phyloP scores from a whole-genome alignment of 2,888 invertebrate genomes.

The Uropetala carovei region DNA sequence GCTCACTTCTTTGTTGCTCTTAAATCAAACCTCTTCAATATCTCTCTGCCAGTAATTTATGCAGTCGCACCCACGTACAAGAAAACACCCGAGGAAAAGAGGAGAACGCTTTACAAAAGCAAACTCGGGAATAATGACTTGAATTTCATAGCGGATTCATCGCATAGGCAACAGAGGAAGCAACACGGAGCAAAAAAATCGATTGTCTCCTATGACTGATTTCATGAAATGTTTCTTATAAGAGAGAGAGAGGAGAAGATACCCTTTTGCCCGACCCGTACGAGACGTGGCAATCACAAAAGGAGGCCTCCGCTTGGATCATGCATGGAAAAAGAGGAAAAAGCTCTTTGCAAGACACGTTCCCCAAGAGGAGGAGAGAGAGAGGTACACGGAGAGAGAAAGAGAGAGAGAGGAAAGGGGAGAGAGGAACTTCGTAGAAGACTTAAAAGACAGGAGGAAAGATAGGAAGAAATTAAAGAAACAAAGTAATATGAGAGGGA shows the following conservation, averaged over 20 bases:
- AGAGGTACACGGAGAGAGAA: not conserved
- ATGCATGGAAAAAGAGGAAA: constrained; percentile 25
- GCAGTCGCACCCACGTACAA: not conserved
- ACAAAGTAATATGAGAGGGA: no score
- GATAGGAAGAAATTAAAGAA: not conserved
- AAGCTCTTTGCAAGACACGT: not conserved
- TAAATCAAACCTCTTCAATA: no score
- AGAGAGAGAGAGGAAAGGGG: not conserved
- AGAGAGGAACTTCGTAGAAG: no score
- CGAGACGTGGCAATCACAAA: constrained; percentile 33
- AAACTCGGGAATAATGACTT: not conserved
- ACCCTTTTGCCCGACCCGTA: not conserved
- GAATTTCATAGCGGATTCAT: constrained; percentile 35
- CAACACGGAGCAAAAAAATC: constrained; percentile 22
- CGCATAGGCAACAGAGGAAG: constrained; percentile 17
- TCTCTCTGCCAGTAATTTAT: no score
- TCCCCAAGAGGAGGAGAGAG: not conserved
- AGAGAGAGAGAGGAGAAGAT: not conserved
- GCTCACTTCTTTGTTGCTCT: no score
- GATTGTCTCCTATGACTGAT: constrained; percentile 46
- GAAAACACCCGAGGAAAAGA: not conserved
- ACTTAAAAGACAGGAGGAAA: not conserved
- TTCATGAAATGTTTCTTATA: constrained; percentile 39
- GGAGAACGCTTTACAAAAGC: not conserved
- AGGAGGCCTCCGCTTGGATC: not conserved